A percentile compares a stretch with the other conserved stretches of the same genome.
phyloP scores from a whole-genome alignment of 2,113 vertebrate species.

The Amphilophus citrinellus region DNA sequence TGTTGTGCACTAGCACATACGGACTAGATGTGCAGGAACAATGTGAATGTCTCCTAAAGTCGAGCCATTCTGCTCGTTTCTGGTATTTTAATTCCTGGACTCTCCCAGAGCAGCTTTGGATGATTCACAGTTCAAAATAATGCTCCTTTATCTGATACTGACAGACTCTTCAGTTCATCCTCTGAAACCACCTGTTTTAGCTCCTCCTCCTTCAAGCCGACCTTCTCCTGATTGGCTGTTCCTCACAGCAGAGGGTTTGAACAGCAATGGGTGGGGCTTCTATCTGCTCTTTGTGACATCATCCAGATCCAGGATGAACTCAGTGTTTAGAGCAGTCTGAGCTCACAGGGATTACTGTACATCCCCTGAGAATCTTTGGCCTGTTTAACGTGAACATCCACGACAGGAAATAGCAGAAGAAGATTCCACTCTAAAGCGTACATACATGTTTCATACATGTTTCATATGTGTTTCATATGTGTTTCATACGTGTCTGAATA shows the following conservation, averaged over 20 bases:
- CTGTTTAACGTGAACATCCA: background rate
- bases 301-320: background rate
- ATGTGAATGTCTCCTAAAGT: too few relatives aligned
- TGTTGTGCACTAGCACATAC: too few relatives aligned
- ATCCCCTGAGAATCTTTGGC: background rate
- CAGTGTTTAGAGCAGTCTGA: too few relatives aligned
- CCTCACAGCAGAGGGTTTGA: too few relatives aligned
- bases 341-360: background rate
- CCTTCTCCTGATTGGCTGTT: too few relatives aligned
- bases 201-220: background rate
- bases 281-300: background rate
- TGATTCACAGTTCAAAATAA: background rate
- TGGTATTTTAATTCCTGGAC: background rate
- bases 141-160: background rate
- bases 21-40: too few relatives aligned
- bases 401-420: background rate
- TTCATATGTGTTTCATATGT: background rate
- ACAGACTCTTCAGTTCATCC: background rate
- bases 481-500: slow-evolving; percentile 4
- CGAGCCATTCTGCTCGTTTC: too few relatives aligned
- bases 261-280: background rate
- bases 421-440: background rate
- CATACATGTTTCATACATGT: background rate
- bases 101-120: background rate
- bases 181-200: rapidly evolving